Base-by-base conservation (phyloP, 2,797 vertebrate species). In the Caiman crocodilus region DNA sequence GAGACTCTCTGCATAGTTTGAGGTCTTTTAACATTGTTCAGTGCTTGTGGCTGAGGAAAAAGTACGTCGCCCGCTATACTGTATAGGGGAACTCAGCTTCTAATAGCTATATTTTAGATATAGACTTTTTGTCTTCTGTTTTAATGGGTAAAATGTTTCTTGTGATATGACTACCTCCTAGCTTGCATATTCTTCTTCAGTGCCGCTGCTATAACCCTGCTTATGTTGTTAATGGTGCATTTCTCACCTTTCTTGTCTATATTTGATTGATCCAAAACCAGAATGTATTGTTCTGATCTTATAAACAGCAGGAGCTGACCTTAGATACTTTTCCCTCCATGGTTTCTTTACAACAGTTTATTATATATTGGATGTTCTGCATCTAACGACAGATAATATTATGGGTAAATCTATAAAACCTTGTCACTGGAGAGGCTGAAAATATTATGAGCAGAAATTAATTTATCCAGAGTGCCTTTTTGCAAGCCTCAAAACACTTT, bases 181-280 rank as follows among this genome's bases (percentile, higher is more conserved):
- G 18, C 30, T 30, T 4, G 50, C 42, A 8, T 82, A 30, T 32
- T 55, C n/a, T 58, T 79, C 5, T 5, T 57, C 30, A 7, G 25
- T 35, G 11, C 32, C 57, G 56, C 5, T 0, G 9, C 7, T 55
- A 0, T n/a, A 87, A 20, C 18, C 0, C 0, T 42, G 15, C 2
- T 20, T 10, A 26, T 64, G 1, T 2, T 4, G 73, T 80, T 67
- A 32, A 26, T 17, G 78, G 60, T 6, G 11, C 2, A 7, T 14
- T 5, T 69, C 64, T 84, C 55, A 32, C 11, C 74, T 85, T 55
- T 58, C 32, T 80, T 67, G 2, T 60, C 57, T 65, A 1, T 10
- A 1, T 81, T 26, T 30, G 60, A 78, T 6, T 65, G 67, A 82
- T 35, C 55, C 14, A 12, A 82, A 65, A 89, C 56, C 59, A 74